Evolutionary conservation across 2,797 vertebrate species (phyloP), one percentile per base, ranked within the genome.

Genomic region (Lindbergichthys nudifrons): DNA sequence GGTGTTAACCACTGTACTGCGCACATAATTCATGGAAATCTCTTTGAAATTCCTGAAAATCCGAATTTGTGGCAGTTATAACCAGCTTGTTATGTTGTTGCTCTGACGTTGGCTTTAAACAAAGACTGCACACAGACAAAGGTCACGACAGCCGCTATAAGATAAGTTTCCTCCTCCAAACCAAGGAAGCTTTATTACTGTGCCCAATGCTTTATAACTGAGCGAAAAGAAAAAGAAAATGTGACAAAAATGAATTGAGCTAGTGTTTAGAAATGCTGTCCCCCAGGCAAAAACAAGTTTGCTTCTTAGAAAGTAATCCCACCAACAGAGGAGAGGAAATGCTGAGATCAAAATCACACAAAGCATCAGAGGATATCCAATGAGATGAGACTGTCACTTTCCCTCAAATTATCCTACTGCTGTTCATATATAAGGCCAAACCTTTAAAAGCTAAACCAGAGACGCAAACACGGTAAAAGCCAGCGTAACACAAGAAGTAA

Each of bases 121-220:
- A 74, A 82, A 59, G 5, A 13, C 21, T 0, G n/a, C 15, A 21
- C 9, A 54, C 42, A 76, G 68, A 72, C 59, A 72, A 76, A 70
- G 61, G 56, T 76, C 70, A 59, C 26, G 30, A 67, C 52, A 48
- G 23, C 54, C 10, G 65, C 65, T 43, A 21, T 3, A 52, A 51
- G 14, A 68, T 2, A 23, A 23, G 18, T 39, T 75, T 73, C 57
- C 76, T 56, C 46, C 67, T 56, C 23, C 26, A 48, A 18, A 45
- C 56, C 16, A 52, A 70, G 47, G 53, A 60, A 0, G 59, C 73
- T 66, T 36, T 23, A 6, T 15, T 48, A 63, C 41, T 43, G 53
- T 45, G 66, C 53, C 52, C 45, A 53, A 61, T 10, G 48, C 32
- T 18, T 36, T 36, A 36, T 36, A 36, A 9, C 30, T 4, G 54